A percentile compares a stretch with the other conserved stretches of the same genome.
Conservation (phyloP, 1,140 invertebrate species). For the Pentalonia nigronervosa region DNA sequence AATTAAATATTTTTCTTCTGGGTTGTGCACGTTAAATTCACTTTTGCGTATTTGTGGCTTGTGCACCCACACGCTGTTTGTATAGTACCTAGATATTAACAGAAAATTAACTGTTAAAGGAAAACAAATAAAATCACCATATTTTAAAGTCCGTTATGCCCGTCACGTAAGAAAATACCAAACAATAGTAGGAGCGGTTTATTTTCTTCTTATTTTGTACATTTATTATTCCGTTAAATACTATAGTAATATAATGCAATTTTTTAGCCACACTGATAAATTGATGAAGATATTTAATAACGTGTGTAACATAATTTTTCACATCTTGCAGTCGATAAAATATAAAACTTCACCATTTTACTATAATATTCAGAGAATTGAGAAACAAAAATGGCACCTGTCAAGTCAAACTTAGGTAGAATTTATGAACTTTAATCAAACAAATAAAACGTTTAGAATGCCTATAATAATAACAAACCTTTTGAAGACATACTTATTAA, state of each 20-base stretch:
- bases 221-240: not conserved
- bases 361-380: not conserved
- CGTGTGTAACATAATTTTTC: not conserved
- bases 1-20: not conserved
- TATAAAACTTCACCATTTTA: not conserved
- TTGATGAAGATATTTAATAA: not conserved
- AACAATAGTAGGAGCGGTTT: not conserved
- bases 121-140: not conserved
- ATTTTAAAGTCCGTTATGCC: not conserved
- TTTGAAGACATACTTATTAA: not conserved
- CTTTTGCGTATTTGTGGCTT: not conserved
- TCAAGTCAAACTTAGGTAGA: not conserved
- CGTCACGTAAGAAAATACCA: not conserved
- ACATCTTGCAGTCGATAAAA: not conserved
- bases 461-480: slow-evolving; percentile 2
- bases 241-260: not conserved
- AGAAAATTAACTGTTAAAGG: not conserved
- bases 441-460: not conserved
- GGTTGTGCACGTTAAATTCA: not conserved
- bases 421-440: not conserved
- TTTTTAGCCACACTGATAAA: not conserved
- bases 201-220: not conserved
- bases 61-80: not conserved
- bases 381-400: not conserved
- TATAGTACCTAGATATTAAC: not conserved